These are phyloP conservation scores for Drosophila nigrodunni DNA, from an alignment of 1,140 invertebrate species.

Conservation along the genomic window DNA sequence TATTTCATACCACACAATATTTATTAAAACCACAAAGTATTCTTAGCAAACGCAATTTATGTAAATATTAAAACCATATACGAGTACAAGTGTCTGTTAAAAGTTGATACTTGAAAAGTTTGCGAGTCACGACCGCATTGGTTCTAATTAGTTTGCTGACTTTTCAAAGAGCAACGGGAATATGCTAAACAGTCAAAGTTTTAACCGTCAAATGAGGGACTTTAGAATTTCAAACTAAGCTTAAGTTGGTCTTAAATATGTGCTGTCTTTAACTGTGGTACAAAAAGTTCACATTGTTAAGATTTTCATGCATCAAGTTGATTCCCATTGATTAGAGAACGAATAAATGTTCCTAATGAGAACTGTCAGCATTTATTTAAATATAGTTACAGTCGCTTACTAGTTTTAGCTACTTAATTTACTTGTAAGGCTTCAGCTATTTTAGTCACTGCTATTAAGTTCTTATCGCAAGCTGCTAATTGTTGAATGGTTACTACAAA, in stretches of 20 bases:
- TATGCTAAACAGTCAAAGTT: conserved; percentile 33
- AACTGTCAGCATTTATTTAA: too few relatives aligned
- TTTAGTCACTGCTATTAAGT: neutral
- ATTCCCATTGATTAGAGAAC: neutral
- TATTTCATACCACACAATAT: neutral
- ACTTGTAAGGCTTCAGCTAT: neutral
- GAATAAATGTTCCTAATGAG: neutral
- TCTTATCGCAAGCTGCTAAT: conserved; percentile 34
- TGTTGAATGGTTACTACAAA: conserved; percentile 35
- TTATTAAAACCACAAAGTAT: conserved; percentile 8
- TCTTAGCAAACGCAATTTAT: conserved; percentile 13
- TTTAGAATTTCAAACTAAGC: conserved; percentile 14
- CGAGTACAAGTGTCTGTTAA: conserved; percentile 10
- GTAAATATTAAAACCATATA: conserved; percentile 15
- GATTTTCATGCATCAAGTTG: neutral
- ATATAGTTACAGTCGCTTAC: too few relatives aligned
- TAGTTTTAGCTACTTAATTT: neutral
- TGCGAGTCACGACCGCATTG: conserved; percentile 32
- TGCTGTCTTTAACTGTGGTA: neutral
- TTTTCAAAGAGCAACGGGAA: conserved; percentile 7
- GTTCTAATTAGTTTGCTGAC: conserved; percentile 35
- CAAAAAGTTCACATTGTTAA: conserved; percentile 5
- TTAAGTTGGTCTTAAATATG: neutral
- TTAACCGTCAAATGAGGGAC: conserved; percentile 11
- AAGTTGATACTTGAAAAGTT: conserved; percentile 15